A percentile compares a stretch with the other conserved stretches of the same genome.
Evolutionary conservation across 2,888 invertebrate species (phyloP).

Genomic region (Lomographa bimaculata): DNA sequence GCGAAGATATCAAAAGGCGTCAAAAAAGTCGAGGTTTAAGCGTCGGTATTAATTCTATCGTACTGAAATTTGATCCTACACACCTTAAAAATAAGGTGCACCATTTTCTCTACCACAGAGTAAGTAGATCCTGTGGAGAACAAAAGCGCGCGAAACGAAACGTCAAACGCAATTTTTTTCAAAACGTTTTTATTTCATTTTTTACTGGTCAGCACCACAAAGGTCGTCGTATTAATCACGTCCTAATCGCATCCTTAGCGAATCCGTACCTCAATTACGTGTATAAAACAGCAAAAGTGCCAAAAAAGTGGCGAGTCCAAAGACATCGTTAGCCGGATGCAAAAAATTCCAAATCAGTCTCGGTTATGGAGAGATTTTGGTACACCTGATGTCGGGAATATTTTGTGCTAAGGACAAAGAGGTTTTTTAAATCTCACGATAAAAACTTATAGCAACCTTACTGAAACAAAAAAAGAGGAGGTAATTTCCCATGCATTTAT

Average conservation of each 20-base stretch:
- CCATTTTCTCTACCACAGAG: too few species aligned
- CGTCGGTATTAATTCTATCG: too few species aligned
- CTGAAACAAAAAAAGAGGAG: too few species aligned
- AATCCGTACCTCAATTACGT: conserved; percentile 76
- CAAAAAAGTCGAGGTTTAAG: too few species aligned
- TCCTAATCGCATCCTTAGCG: conserved; percentile 79
- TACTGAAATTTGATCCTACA: too few species aligned
- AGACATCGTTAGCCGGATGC: conserved; percentile 63
- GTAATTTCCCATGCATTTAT: too few species aligned
- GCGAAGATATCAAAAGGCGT: conserved; percentile 39
- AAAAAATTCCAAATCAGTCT: conserved; percentile 63
- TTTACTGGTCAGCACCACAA: conserved; percentile 40
- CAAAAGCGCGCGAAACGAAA: too few species aligned
- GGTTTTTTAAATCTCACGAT: not conserved
- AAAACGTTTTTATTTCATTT: conserved; percentile 37
- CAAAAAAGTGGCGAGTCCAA: conserved; percentile 62
- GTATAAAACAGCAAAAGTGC: conserved; percentile 67
- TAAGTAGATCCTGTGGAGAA: too few species aligned
- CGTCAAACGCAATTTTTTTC: conserved; percentile 16
- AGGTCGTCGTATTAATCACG: conserved; percentile 64
- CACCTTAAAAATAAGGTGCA: too few species aligned
- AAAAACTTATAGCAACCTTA: too few species aligned
- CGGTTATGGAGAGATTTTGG: conserved; percentile 32
- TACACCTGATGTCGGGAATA: conserved; percentile 16
- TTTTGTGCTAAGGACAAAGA: conserved; percentile 1